Conservation (phyloP, 2,113 vertebrate species). For the Nibea coibor region DNA sequence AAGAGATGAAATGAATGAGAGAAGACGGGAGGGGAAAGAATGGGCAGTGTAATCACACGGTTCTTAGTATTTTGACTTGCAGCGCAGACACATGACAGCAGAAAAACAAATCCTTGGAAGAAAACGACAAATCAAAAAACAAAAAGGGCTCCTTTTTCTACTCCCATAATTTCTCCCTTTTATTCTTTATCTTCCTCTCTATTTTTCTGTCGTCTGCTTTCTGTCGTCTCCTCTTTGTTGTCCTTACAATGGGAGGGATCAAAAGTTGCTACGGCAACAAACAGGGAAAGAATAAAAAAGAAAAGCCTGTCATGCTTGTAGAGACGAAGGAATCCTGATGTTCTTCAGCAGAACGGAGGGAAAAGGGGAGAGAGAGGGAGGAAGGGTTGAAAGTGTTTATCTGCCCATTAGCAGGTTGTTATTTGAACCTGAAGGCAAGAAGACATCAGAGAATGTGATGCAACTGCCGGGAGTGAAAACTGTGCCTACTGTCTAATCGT, state of each 20-base stretch:
- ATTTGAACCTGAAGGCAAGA: constrained; percentile 37
- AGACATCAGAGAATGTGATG: not conserved
- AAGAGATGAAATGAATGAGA: not conserved
- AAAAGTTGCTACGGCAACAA: constrained; percentile 72
- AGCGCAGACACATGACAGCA: not conserved
- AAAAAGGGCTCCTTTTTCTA: not conserved
- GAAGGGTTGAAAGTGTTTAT: constrained; percentile 28
- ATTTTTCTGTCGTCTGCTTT: constrained; percentile 8
- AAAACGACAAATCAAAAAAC: constrained; percentile 16
- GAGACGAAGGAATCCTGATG: constrained; percentile 23
- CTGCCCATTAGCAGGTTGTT: constrained; percentile 26
- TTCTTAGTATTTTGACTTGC: not conserved
- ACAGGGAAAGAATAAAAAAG: constrained; percentile 9
- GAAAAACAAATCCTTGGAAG: constrained; percentile 38
- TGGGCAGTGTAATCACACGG: not conserved
- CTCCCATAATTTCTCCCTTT: constrained; percentile 34
- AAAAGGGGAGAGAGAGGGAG: not conserved
- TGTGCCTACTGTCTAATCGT: not conserved
- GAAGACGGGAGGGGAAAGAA: not conserved
- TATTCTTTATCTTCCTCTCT: constrained; percentile 25
- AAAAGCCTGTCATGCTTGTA: not conserved
- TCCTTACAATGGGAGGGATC: constrained; percentile 41
- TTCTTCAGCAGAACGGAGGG: constrained; percentile 9
- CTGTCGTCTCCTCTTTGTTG: constrained; percentile 27
- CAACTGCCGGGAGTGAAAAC: constrained; percentile 6